Percentiles rank a stretch among this genome's conserved stretches.
These are phyloP conservation scores for Cyphomyrmex costatus DNA, from an alignment of 1,140 invertebrate species.

Conservation along the genomic window DNA sequence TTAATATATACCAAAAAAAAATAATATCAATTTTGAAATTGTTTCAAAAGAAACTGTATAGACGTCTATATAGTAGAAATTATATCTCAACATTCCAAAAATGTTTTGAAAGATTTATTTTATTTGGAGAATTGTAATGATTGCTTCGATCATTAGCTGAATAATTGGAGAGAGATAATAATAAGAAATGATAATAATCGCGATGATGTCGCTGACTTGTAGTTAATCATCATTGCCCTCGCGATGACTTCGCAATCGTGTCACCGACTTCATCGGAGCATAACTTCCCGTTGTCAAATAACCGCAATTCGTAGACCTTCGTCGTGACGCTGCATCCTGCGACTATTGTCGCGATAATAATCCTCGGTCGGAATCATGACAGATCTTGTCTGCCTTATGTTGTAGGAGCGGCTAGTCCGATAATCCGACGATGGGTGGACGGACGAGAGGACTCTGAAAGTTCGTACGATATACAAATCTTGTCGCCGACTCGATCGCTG, in stretches of 20 bases:
- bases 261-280: constrained; percentile 32
- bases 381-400: constrained; percentile 60
- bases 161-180: not conserved
- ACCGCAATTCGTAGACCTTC: constrained; percentile 12
- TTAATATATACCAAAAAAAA: not conserved
- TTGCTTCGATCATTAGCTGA: not conserved
- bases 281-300: constrained; percentile 52
- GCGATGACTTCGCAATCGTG: constrained; percentile 28
- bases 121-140: not conserved
- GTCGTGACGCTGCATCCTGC: constrained; percentile 47
- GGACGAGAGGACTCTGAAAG: constrained; percentile 60
- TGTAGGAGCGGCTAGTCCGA: constrained; percentile 60
- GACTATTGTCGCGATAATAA: constrained; percentile 35
- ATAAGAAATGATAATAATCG: not conserved
- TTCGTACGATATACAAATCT: constrained; percentile 47
- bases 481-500: constrained; percentile 4
- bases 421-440: constrained; percentile 74
- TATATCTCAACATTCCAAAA: not conserved
- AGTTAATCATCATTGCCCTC: constrained; percentile 7
- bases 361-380: constrained; percentile 47
- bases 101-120: not conserved
- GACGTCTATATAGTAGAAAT: too few species aligned
- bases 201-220: constrained; percentile 1
- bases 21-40: constrained; percentile 4
- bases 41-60: not conserved